Percentiles rank a stretch among this genome's conserved stretches.
phyloP scores from a whole-genome alignment of 1,140 invertebrate genomes.

The Calycopis cecrops region DNA sequence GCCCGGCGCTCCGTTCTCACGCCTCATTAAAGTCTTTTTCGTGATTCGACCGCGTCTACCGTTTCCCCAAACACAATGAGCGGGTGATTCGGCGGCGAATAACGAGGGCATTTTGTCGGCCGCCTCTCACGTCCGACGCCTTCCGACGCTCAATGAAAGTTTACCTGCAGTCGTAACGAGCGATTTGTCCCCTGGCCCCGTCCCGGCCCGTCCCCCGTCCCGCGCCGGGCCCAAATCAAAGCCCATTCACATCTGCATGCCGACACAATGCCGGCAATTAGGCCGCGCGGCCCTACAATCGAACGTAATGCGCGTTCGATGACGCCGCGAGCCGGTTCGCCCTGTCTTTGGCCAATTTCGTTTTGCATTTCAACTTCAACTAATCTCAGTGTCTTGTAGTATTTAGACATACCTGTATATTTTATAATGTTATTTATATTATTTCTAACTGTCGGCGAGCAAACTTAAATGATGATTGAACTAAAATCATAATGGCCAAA shows the following conservation, averaged over 20 bases:
- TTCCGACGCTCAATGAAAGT: slow-evolving; percentile 74
- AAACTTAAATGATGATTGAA: too few relatives aligned
- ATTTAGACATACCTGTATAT: slow-evolving; percentile 2
- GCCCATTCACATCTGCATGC: slow-evolving; percentile 74
- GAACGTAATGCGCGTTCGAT: slow-evolving; percentile 69
- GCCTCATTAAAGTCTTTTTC: slow-evolving; percentile 73
- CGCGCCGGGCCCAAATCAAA: slow-evolving; percentile 67
- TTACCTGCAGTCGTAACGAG: slow-evolving; percentile 74
- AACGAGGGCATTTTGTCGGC: slow-evolving; percentile 73
- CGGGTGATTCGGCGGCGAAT: slow-evolving; percentile 73
- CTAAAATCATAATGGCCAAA: too few relatives aligned
- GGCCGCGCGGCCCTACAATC: slow-evolving; percentile 69
- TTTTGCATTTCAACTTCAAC: slow-evolving; percentile 32
- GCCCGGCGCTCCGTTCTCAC: slow-evolving; percentile 70
- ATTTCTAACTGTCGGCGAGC: too few relatives aligned
- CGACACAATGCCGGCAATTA: slow-evolving; percentile 74
- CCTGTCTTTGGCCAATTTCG: slow-evolving; percentile 41
- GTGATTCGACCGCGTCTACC: slow-evolving; percentile 70
- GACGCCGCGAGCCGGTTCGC: slow-evolving; percentile 41
- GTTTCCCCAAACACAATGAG: slow-evolving; percentile 72
- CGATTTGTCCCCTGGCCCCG: slow-evolving; percentile 69
- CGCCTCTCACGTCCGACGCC: slow-evolving; percentile 73
- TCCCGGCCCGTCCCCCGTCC: slow-evolving; percentile 56
- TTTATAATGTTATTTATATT: too few relatives aligned
- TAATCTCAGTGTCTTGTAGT: slow-evolving; percentile 1